These are phyloP conservation scores for Cosmorhoe ocellata DNA, from an alignment of 2,888 invertebrate species.

Conservation along the genomic window DNA sequence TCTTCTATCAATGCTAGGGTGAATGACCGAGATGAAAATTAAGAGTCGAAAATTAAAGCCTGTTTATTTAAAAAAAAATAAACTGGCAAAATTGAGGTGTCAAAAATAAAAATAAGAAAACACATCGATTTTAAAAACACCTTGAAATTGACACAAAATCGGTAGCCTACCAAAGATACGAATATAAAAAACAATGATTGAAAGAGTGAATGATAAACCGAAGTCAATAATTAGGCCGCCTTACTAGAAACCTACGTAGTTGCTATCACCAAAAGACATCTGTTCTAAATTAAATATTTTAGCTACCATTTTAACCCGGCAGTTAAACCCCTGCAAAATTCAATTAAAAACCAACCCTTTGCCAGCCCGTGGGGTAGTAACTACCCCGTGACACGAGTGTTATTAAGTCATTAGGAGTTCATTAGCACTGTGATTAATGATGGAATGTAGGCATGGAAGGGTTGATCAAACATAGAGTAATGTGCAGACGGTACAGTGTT, in stretches of 20 bases:
- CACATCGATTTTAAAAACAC: too few species aligned
- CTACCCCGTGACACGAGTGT: constrained; percentile 34
- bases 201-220: too few species aligned
- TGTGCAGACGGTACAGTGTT: constrained; percentile 4
- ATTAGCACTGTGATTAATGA: constrained; percentile 48
- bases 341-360: constrained; percentile 40
- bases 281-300: constrained; percentile 16
- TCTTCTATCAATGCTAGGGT: constrained; percentile 5
- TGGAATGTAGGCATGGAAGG: constrained; percentile 31
- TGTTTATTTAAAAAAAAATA: too few species aligned
- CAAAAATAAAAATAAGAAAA: too few species aligned
- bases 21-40: constrained; percentile 6
- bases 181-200: too few species aligned
- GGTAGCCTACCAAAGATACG: too few species aligned
- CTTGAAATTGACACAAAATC: too few species aligned
- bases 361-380: constrained; percentile 28
- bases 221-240: too few species aligned
- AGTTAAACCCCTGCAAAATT: constrained; percentile 27
- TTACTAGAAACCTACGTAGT: too few species aligned
- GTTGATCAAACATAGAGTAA: constrained; percentile 25
- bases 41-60: too few species aligned
- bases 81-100: too few species aligned
- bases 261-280: constrained; percentile 15
- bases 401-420: constrained; percentile 46
- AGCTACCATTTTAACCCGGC: constrained; percentile 15